Percentiles rank a stretch among this genome's conserved stretches.
phyloP scores from a whole-genome alignment of 2,888 invertebrate species.

The Eucriotettix oculatus region DNA sequence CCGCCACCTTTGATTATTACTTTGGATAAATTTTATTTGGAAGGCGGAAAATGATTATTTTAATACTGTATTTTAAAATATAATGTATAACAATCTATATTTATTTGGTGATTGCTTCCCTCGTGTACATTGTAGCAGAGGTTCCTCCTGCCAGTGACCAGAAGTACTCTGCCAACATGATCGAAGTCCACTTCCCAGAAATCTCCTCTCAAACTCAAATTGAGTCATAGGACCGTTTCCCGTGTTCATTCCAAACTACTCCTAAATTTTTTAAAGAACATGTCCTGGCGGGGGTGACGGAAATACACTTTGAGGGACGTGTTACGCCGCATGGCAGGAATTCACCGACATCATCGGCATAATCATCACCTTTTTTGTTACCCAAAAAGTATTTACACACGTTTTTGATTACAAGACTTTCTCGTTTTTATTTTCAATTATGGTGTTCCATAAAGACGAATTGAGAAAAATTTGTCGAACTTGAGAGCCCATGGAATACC shows the following conservation, averaged over 20 bases:
- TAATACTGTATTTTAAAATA: not conserved
- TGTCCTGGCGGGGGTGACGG: not conserved
- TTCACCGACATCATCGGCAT: not conserved
- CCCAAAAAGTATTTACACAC: slow-evolving; percentile 6
- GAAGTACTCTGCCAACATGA: not conserved
- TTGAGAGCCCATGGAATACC: no score
- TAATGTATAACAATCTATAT: not conserved
- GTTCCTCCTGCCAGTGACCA: not conserved
- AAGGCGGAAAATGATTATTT: not conserved
- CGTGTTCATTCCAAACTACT: not conserved
- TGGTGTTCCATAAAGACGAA: not conserved
- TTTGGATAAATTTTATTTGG: not conserved
- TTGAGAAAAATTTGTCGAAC: no score
- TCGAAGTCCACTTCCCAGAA: not conserved
- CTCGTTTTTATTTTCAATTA: slow-evolving; percentile 1
- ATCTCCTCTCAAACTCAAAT: no score
- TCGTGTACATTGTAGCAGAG: not conserved
- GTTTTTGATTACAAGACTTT: slow-evolving; percentile 4
- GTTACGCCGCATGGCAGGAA: not conserved
- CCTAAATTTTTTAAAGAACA: not conserved
- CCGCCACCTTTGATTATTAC: not conserved
- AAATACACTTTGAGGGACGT: not conserved
- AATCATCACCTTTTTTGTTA: slow-evolving; percentile 6
- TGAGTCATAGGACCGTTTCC: not conserved
- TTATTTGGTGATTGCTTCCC: not conserved